Percentiles rank a stretch among this genome's conserved stretches.
These are phyloP conservation scores for Ferrisia virgata DNA, from an alignment of 2,888 invertebrate genomes.

Conservation along the genomic window DNA sequence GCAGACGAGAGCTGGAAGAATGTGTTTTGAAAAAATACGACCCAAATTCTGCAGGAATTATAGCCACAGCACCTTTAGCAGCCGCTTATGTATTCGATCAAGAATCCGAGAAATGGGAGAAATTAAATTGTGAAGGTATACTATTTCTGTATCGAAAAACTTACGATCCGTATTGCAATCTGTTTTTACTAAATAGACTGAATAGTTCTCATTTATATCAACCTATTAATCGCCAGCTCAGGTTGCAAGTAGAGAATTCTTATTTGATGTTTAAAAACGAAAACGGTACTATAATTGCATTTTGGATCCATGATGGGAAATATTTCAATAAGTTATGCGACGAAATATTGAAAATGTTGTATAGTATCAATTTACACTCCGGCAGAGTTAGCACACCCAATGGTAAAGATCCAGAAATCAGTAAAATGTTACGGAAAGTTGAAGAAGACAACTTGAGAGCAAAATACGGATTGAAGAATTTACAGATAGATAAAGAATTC, in stretches of 20 bases:
- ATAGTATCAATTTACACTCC: constrained; percentile 25
- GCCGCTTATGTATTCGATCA: constrained; percentile 34
- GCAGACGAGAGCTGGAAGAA: constrained; percentile 36
- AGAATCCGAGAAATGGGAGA: constrained; percentile 29
- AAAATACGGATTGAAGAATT: constrained; percentile 5
- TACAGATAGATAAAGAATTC: not conserved
- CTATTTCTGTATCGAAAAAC: constrained; percentile 32
- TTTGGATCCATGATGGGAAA: constrained; percentile 27
- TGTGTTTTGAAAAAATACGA: constrained; percentile 32
- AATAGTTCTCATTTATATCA: constrained; percentile 38
- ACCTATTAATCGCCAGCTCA: constrained; percentile 20
- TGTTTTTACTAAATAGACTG: constrained; percentile 33
- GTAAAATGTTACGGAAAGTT: constrained; percentile 25
- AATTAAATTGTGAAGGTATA: constrained; percentile 36
- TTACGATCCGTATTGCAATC: constrained; percentile 34
- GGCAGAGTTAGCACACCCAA: not conserved
- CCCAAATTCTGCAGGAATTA: constrained; percentile 34
- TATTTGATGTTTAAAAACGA: constrained; percentile 38
- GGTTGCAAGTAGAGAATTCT: constrained; percentile 33
- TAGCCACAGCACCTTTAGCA: constrained; percentile 29
- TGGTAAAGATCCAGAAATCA: not conserved
- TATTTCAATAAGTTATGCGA: constrained; percentile 6
- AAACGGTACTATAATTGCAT: constrained; percentile 29
- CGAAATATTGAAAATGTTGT: constrained; percentile 31
- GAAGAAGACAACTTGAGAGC: constrained; percentile 41